phyloP scores from a whole-genome alignment of 2,888 invertebrate genomes.

The Eumerus sabulonum region DNA sequence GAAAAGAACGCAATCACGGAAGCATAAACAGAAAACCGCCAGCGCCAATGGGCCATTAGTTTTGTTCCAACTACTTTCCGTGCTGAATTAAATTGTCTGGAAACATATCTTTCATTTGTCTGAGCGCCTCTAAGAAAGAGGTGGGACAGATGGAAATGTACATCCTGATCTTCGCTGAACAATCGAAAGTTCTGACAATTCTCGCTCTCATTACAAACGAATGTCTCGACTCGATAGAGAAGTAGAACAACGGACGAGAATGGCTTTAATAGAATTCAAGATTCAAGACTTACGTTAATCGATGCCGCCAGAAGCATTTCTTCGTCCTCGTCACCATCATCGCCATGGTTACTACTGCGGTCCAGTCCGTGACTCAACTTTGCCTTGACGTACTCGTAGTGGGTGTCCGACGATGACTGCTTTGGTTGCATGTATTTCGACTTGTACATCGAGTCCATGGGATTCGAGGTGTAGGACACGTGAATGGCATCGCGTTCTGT shows the following conservation, averaged over 20 bases:
- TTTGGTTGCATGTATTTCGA: constrained; percentile 32
- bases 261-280: constrained; percentile 6
- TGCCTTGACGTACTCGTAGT: no score
- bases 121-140: constrained; percentile 7
- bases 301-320: constrained; percentile 71
- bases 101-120: constrained; percentile 22
- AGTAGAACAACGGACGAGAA: constrained; percentile 56
- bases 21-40: no score
- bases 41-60: constrained; percentile 30
- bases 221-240: not conserved
- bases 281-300: constrained; percentile 69
- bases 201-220: constrained; percentile 33
- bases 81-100: constrained; percentile 59
- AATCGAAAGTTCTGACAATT: constrained; percentile 61
- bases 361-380: no score
- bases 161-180: constrained; percentile 32
- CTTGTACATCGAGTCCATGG: constrained; percentile 68
- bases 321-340: constrained; percentile 72
- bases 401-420: constrained; percentile 2
- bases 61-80: constrained; percentile 47
- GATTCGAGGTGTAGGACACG: constrained; percentile 74
- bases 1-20: no score
- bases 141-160: not conserved
- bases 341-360: no score
- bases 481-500: constrained; percentile 77